Conservation (phyloP, 2,888 invertebrate species). For the Dusona sp. region DNA sequence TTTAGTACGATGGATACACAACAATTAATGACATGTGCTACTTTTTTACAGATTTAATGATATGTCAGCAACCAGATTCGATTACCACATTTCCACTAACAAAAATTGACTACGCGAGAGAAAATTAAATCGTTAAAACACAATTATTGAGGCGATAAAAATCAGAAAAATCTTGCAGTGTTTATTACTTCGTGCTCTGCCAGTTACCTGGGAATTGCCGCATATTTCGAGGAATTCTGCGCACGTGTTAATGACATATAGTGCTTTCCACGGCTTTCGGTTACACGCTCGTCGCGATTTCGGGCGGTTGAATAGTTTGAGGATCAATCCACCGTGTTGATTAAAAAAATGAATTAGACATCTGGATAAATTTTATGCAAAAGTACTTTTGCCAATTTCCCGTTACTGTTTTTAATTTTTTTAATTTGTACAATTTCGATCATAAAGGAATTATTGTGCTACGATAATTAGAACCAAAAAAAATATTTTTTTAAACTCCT, state of each 20-base stretch:
- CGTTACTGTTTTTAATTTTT: not conserved
- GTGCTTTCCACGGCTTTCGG: not conserved
- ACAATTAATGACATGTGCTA: not conserved
- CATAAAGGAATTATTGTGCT: not conserved
- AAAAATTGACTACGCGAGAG: no score
- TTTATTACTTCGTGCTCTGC: not conserved
- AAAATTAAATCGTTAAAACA: no score
- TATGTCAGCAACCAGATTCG: not conserved
- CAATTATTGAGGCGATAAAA: no score
- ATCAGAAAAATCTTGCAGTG: no score
- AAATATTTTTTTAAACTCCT: not conserved
- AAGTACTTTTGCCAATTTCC: not conserved
- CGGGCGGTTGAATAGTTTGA: not conserved
- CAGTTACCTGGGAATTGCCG: not conserved
- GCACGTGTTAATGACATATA: not conserved
- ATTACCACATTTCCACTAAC: not conserved
- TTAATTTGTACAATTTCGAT: not conserved
- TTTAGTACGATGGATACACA: not conserved
- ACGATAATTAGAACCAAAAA: not conserved
- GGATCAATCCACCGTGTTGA: not conserved
- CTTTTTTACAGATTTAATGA: no score
- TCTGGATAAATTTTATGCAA: not conserved
- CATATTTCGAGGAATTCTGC: not conserved
- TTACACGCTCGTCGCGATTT: not conserved
- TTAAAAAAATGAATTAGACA: not conserved